Conservation (phyloP, 1,140 invertebrate species). For the Bombus waltoni region DNA sequence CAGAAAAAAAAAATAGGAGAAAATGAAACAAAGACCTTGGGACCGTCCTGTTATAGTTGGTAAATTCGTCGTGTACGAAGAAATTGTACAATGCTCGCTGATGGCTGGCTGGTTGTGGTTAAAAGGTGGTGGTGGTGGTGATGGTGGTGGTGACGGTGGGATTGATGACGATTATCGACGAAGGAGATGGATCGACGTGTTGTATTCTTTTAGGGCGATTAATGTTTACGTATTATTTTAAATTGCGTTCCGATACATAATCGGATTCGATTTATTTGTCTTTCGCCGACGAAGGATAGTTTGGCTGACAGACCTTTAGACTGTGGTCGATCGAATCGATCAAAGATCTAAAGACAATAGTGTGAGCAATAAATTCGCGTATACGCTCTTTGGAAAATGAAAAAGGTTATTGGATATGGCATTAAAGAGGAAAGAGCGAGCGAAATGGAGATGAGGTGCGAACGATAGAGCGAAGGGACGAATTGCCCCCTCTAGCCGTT, state of each 20-base stretch:
- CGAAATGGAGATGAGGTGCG: slow-evolving; percentile 45
- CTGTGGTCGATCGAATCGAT: background rate
- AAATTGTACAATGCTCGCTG: slow-evolving; percentile 45
- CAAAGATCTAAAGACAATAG: slow-evolving; percentile 11
- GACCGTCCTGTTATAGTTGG: slow-evolving; percentile 30
- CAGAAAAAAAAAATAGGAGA: background rate
- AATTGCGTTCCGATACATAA: background rate
- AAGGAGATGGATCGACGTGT: slow-evolving; percentile 41
- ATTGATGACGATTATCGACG: slow-evolving; percentile 18
- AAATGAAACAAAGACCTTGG: slow-evolving; percentile 16
- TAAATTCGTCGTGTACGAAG: background rate
- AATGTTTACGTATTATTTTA: too few species aligned
- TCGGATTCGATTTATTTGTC: background rate
- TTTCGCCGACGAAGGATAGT: background rate
- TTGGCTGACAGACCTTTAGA: background rate
- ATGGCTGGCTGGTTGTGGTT: slow-evolving; percentile 61
- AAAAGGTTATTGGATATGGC: slow-evolving; percentile 39
- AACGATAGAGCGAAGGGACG: slow-evolving; percentile 46
- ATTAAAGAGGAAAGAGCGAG: slow-evolving; percentile 29
- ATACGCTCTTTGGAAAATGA: slow-evolving; percentile 1
- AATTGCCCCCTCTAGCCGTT: slow-evolving; percentile 15
- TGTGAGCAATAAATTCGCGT: slow-evolving; percentile 3
- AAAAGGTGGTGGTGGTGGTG: slow-evolving; percentile 51
- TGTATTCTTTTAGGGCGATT: background rate
- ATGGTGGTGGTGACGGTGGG: slow-evolving; percentile 57